These are phyloP conservation scores for Ailurus styani DNA, from an alignment of 2,113 vertebrate genomes.

Conservation along the genomic window DNA sequence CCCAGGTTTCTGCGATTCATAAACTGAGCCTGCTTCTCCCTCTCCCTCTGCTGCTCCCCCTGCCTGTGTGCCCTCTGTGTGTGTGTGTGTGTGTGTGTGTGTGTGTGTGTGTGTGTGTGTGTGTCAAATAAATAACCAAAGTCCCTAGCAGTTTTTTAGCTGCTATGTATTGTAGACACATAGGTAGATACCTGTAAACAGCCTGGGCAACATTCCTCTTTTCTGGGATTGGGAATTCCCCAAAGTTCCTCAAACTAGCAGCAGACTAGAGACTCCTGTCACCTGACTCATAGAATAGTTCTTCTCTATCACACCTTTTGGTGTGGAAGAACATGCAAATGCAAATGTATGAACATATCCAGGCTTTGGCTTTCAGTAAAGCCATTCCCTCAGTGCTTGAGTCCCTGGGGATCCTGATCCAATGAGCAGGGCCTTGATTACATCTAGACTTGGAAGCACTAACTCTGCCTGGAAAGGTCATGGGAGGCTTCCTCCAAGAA, in stretches of 20 bases:
- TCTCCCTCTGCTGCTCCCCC: too few relatives aligned
- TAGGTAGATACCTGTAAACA: neutral
- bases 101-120: too few relatives aligned
- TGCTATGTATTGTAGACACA: too few relatives aligned
- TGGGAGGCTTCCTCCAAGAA: neutral
- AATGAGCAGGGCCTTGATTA: neutral
- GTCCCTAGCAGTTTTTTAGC: neutral
- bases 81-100: too few relatives aligned
- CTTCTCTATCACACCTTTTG: neutral
- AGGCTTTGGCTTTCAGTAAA: neutral
- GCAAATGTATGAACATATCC: neutral
- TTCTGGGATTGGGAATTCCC: neutral
- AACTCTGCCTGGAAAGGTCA: slow-evolving; percentile 26
- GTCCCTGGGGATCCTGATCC: neutral
- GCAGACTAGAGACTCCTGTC: neutral
- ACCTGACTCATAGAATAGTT: neutral
- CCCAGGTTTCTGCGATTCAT: too few relatives aligned
- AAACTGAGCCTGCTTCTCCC: too few relatives aligned
- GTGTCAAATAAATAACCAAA: too few relatives aligned
- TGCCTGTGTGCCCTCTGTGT: too few relatives aligned
- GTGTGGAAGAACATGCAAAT: neutral
- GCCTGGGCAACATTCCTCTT: neutral
- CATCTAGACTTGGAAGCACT: neutral
- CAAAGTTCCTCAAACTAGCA: neutral
- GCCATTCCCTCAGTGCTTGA: neutral